Conservation (phyloP, 2,113 vertebrate species). For the Plecotus auritus region DNA sequence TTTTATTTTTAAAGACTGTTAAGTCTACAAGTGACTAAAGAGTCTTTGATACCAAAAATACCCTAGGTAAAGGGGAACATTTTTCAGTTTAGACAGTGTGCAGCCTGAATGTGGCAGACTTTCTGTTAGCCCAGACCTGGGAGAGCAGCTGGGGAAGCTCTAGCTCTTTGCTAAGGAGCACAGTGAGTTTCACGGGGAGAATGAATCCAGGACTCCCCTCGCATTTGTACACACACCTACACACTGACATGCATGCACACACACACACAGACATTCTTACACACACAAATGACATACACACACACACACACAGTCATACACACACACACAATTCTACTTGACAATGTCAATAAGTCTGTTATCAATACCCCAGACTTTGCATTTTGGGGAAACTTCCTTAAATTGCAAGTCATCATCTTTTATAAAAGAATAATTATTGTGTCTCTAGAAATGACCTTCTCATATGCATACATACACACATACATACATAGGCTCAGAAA, state of each 20-base stretch:
- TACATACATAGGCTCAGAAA: background rate
- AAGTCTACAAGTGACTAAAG: conserved; percentile 55
- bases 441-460: background rate
- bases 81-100: background rate
- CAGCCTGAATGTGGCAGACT: conserved; percentile 18
- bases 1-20: conserved; percentile 62
- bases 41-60: conserved; percentile 58
- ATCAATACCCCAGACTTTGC: too few species aligned
- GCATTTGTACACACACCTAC: background rate
- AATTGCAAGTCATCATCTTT: too few species aligned
- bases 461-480: background rate
- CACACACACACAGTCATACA: too few species aligned
- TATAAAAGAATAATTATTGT: too few species aligned
- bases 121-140: background rate
- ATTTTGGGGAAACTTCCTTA: too few species aligned
- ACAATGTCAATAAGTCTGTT: too few species aligned
- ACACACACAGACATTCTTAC: background rate
- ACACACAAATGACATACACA: background rate
- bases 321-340: background rate
- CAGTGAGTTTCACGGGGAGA: background rate
- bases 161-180: background rate
- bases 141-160: background rate
- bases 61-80: background rate
- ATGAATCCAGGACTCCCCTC: background rate
- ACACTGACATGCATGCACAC: background rate